Conservation (phyloP, 2,113 vertebrate genomes). For the Siphamia tubifer region DNA sequence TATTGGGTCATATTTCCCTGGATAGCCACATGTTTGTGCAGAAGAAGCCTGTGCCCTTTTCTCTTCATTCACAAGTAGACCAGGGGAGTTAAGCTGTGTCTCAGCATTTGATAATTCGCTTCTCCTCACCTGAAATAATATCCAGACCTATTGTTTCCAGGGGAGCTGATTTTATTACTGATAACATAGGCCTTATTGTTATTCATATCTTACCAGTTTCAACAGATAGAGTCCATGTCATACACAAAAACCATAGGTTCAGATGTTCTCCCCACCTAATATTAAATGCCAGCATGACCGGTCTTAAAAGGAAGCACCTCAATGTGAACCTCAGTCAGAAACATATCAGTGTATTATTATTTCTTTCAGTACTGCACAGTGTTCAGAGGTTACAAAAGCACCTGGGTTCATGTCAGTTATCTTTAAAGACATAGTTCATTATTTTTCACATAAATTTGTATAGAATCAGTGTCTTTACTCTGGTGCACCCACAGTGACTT, state of each 20-base stretch:
- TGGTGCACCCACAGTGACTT: too few relatives aligned
- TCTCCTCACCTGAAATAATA: constrained; percentile 12
- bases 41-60: neutral
- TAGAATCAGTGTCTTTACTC: too few relatives aligned
- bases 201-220: neutral
- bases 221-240: neutral
- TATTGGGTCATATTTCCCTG: neutral
- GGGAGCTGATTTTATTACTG: constrained; percentile 1
- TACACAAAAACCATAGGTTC: neutral
- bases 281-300: neutral
- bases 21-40: neutral
- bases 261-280: neutral
- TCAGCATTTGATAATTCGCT: constrained; percentile 11
- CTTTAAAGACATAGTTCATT: too few relatives aligned
- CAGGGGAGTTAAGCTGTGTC: neutral
- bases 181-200: neutral
- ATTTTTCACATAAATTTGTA: too few relatives aligned
- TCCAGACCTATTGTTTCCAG: neutral
- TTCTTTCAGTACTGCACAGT: too few relatives aligned
- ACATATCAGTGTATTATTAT: too few relatives aligned
- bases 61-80: neutral
- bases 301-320: neutral
- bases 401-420: too few relatives aligned
- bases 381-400: too few relatives aligned
- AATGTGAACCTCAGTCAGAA: too few relatives aligned